Conservation (phyloP, 2,113 vertebrate genomes). For the Rhombomys opimus region DNA sequence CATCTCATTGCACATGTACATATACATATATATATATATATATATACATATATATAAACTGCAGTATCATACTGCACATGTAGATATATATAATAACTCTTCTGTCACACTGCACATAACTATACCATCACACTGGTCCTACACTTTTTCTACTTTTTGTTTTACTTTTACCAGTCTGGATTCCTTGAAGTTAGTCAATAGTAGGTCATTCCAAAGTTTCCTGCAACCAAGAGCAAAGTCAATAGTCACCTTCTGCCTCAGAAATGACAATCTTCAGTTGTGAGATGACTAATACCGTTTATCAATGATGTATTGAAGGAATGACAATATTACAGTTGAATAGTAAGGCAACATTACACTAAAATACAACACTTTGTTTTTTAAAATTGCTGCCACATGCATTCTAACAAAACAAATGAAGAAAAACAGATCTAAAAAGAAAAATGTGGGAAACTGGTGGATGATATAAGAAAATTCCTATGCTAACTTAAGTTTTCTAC, state of each 20-base stretch:
- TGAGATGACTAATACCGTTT: background rate
- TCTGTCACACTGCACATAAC: background rate
- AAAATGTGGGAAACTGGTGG: background rate
- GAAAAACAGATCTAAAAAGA: slow-evolving; percentile 15
- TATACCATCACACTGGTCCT: background rate
- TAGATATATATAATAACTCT: background rate
- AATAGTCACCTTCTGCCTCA: background rate
- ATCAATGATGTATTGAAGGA: background rate
- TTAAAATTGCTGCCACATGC: background rate
- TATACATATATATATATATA: background rate
- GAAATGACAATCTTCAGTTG: slow-evolving; percentile 25
- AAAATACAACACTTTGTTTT: background rate
- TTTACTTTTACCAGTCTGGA: background rate
- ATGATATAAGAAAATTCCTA: background rate
- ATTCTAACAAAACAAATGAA: background rate
- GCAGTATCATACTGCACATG: background rate
- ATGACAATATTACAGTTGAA: background rate
- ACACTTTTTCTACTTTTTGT: background rate
- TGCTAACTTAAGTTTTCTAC: background rate
- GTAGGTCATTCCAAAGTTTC: background rate
- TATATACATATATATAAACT: background rate
- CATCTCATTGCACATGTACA: background rate
- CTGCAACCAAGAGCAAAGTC: slow-evolving; percentile 11
- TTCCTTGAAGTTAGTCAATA: background rate
- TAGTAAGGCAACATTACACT: background rate